These are phyloP conservation scores for Epizoanthus scotinus DNA, from an alignment of 92 coral and sea anemone species.

Conservation along the genomic window DNA sequence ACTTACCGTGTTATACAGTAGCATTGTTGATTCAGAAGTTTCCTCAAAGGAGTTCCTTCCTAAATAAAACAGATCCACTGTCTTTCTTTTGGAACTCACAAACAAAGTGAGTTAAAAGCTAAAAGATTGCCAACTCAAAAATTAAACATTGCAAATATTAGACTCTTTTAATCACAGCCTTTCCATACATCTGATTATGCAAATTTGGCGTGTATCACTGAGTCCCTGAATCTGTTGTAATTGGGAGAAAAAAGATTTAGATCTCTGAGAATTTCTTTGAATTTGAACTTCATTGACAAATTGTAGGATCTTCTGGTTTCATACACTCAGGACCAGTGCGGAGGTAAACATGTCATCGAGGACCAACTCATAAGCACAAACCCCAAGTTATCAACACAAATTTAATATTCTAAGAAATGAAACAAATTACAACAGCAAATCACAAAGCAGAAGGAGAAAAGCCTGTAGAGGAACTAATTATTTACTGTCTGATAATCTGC, in stretches of 20 bases:
- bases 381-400: constrained; percentile 36
- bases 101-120: neutral
- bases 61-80: neutral
- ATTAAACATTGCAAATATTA: constrained; percentile 16
- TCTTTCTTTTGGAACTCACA: constrained; percentile 8
- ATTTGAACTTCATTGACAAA: constrained; percentile 12
- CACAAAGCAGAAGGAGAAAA: constrained; percentile 40
- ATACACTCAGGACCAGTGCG: neutral
- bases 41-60: constrained; percentile 2
- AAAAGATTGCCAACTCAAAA: constrained; percentile 6
- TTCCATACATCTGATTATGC: constrained; percentile 1
- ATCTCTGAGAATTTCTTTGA: neutral
- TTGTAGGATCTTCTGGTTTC: constrained; percentile 3
- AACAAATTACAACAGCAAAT: constrained; percentile 50
- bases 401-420: constrained; percentile 38
- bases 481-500: constrained; percentile 19
- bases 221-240: constrained; percentile 1
- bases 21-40: constrained; percentile 3
- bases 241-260: constrained; percentile 2
- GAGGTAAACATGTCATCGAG: constrained; percentile 2
- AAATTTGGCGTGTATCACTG: constrained; percentile 11
- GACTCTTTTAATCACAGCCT: neutral
- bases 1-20: constrained; percentile 41
- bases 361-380: constrained; percentile 21
- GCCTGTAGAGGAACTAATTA: constrained; percentile 29